phyloP scores from a whole-genome alignment of 2,888 invertebrate species.

The Drosophila borealis region DNA sequence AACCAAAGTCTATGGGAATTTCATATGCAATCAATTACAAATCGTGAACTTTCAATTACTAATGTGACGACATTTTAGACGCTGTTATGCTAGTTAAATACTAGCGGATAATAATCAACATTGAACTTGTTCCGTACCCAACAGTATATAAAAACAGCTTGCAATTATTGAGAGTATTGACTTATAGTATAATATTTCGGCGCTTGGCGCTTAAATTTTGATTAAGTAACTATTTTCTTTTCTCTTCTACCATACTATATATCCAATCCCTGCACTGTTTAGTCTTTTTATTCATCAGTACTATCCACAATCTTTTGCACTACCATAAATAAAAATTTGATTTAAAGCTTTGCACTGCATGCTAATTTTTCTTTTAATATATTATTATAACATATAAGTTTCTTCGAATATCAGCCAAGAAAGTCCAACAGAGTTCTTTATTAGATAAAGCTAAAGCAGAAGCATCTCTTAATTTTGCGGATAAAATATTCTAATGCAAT shows the following conservation, averaged over 20 bases:
- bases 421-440: neutral
- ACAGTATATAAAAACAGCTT: neutral
- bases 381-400: neutral
- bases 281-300: neutral
- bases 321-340: neutral
- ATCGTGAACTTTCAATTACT: neutral
- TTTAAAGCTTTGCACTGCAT: neutral
- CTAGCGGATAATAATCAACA: neutral
- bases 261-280: neutral
- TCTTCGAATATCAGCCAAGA: neutral
- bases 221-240: neutral
- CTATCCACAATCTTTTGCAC: neutral
- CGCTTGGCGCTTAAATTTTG: neutral
- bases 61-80: neutral
- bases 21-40: neutral
- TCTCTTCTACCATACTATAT: neutral
- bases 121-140: neutral
- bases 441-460: neutral
- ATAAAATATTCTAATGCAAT: too few relatives aligned
- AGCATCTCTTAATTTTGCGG: too few relatives aligned
- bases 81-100: slow-evolving; percentile 2
- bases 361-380: neutral
- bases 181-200: neutral
- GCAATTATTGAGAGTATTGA: slow-evolving; percentile 3
- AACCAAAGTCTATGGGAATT: neutral